Conservation (phyloP, 2,888 invertebrate species). For the Lasioglossum figueresi region DNA sequence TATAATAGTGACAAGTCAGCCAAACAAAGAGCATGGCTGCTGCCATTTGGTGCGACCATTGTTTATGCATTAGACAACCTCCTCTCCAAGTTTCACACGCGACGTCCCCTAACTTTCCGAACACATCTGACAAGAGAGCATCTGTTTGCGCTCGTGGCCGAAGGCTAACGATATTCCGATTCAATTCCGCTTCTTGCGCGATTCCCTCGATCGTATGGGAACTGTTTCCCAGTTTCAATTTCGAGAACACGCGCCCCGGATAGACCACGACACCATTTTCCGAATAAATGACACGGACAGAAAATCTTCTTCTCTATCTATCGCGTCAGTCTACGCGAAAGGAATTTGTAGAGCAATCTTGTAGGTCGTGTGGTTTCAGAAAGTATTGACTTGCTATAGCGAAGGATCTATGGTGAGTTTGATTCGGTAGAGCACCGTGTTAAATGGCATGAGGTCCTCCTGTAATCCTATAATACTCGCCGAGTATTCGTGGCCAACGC, state of each 20-base stretch:
- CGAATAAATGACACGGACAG: neutral
- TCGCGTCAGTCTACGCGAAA: neutral
- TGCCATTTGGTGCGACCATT: neutral
- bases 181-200: neutral
- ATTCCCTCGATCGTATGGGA: neutral
- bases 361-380: neutral
- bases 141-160: neutral
- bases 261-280: neutral
- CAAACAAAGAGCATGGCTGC: neutral
- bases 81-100: neutral
- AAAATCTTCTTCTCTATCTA: neutral
- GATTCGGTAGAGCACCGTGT: neutral
- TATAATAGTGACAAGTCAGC: neutral
- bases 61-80: neutral
- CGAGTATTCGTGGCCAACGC: neutral
- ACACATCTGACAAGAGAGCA: neutral
- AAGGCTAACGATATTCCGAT: neutral
- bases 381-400: constrained; percentile 41
- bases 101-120: neutral
- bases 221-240: neutral
- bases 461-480: neutral
- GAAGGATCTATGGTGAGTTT: constrained; percentile 39
- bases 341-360: constrained; percentile 5
- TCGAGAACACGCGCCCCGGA: neutral
- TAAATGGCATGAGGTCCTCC: too few species aligned